Evolutionary conservation across 2,888 invertebrate genomes (phyloP), one percentile per base, ranked within the genome.

Genomic region (Drosophila maculinotata): DNA sequence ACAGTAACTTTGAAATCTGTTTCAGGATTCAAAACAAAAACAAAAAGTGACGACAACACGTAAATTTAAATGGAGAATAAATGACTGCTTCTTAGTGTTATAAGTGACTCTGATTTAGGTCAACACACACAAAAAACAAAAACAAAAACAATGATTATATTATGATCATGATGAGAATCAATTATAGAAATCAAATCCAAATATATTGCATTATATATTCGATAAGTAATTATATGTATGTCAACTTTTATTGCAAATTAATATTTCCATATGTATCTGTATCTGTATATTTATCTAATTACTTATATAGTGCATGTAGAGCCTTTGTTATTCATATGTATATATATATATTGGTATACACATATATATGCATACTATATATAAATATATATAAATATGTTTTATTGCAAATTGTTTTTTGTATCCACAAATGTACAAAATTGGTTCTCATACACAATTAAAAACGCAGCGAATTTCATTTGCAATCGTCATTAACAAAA

Each of bases 51-150:
- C 83, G 86, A 84, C 86, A 84, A 74, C 68, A 79, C 79, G 75
- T 84, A 88, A 79, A 82, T 88, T 89, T 89, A 90, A 90, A 84
- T 84, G 91, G 91, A 90, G 91, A 90, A 91, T 87, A 90, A 89
- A 90, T 91, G 90, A 90, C 90, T 90, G 90, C 90, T 90, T 90
- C 88, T 89, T 90, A 90, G 90, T 86, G 59, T 78, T 79, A 83
- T 87, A 87, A 82, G 85, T 79, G 79, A 76, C 78, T 76, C 79
- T 79, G 76, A 85, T 81, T 87, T 79, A 73, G 79, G 75, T 78
- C 76, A 78, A 84, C 53, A 78, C 66, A 69, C 33, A 65, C 47
- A 66, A 9, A 62, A 39, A 26, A 53, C 7, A 41, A 14, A 33
- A 28, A 10, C 1, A 36, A 8, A 30, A 33, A n/a, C 10, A 28